Evolutionary conservation across 2,888 invertebrate genomes (phyloP), one percentile per base, ranked within the genome.

Genomic region (Nasonia oneida): DNA sequence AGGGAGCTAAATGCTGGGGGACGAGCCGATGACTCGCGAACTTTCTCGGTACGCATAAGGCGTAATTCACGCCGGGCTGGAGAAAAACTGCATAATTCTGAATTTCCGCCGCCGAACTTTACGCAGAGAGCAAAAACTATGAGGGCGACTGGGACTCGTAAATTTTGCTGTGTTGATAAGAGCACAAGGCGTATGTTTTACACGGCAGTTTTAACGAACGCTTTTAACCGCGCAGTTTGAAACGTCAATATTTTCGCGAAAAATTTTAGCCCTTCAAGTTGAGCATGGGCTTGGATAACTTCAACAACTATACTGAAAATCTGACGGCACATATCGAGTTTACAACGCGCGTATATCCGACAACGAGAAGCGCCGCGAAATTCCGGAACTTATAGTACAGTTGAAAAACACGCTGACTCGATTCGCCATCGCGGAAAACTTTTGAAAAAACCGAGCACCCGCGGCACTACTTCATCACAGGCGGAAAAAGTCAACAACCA

Each of bases 101-200:
- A 82, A 82, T 82, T 82, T 77, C 78, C 61, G 73, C 42, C 83
- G 33, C 61, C 83, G n/a, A 83, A 71, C 15, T 61, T 39, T 39
- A 33, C n/a, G 1, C 18, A 64, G 10, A 42, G n/a, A 18, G 53
- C 29, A 33, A 61, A 73, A 57, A 33, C n/a, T 5, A 8, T 15
- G 3, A 23, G 61, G 61, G 47, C 71, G 33, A 37, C 33, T 3
- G 10, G 0, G 37, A 15, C 18, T 37, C 82, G 39, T 82, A 82
- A 75, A 82, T 82, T n/a, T n/a, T 2, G 18, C 23, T 61, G 5
- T 8, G n/a, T 82, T 67, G 33, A 33, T 67, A 33, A 64, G 61
- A 18, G 42, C 78, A 39, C 6, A 1, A 42, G 42, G 42, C 42
- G 8, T 47, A 47, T 47, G 10, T 12, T 47, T 47, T 8, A 1